A percentile compares a stretch with the other conserved stretches of the same genome.
These are phyloP conservation scores for Meandrina meandrites DNA, from an alignment of 92 coral and sea anemone genomes.

Conservation along the genomic window DNA sequence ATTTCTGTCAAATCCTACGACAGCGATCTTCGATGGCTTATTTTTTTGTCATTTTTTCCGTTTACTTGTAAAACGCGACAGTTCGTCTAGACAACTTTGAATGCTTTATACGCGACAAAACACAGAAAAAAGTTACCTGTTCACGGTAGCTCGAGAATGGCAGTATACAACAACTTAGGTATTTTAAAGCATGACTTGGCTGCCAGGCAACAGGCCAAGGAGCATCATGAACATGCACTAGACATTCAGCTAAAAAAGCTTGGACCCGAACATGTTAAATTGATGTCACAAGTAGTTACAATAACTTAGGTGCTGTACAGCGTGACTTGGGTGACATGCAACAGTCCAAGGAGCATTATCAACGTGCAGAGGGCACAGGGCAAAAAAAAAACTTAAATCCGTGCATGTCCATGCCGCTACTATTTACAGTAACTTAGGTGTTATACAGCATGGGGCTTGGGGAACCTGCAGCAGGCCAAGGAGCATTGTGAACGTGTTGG, in stretches of 20 bases:
- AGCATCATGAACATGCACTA: background rate
- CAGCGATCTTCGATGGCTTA: too few species aligned
- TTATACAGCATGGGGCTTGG: background rate
- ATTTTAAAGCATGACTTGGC: background rate
- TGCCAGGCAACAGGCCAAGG: background rate
- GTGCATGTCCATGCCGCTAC: background rate
- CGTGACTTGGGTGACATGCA: background rate
- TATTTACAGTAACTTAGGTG: background rate
- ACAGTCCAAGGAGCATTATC: background rate
- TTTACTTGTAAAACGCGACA: too few species aligned
- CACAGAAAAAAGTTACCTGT: too few species aligned
- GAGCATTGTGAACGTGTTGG: slow-evolving; percentile 1
- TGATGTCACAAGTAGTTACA: background rate
- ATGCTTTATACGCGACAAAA: too few species aligned
- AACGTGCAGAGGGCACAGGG: background rate
- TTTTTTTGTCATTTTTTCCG: too few species aligned
- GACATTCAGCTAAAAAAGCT: background rate
- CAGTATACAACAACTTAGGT: background rate
- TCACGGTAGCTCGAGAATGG: background rate
- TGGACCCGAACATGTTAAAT: background rate
- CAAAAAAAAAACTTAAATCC: background rate
- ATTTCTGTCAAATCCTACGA: too few species aligned
- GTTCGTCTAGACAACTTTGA: too few species aligned
- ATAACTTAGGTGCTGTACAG: background rate
- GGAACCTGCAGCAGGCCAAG: slow-evolving; percentile 22